These are phyloP conservation scores for Phylloscopus collybita DNA, from an alignment of 2,797 vertebrate species.

Conservation along the genomic window DNA sequence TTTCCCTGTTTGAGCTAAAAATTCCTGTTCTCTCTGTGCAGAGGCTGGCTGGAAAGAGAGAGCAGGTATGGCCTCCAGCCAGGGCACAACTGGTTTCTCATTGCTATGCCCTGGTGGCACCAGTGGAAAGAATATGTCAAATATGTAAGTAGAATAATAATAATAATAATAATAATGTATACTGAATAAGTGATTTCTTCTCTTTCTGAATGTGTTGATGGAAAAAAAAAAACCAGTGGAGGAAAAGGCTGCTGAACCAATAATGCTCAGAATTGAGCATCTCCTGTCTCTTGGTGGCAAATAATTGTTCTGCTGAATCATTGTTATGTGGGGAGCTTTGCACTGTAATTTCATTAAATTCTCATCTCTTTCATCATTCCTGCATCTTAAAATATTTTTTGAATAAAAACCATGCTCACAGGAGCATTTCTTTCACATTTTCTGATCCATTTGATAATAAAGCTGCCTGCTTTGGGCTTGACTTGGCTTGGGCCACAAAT, in stretches of 20 bases:
- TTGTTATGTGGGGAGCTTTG: not conserved
- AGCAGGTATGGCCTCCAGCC: conserved; percentile 93
- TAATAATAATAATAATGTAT: not conserved
- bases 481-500: not conserved
- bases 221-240: not conserved
- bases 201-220: not conserved
- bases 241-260: not conserved
- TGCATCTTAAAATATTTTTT: not conserved
- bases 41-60: conserved; percentile 97
- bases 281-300: not conserved
- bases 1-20: not conserved
- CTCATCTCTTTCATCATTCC: not conserved
- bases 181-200: not conserved
- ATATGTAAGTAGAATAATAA: conserved; percentile 88
- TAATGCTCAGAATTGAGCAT: not conserved
- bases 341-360: not conserved
- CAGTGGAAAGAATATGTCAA: conserved; percentile 98
- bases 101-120: conserved; percentile 98
- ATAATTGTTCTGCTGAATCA: conserved; percentile 21
- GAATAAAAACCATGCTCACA: not conserved
- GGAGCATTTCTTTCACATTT: not conserved
- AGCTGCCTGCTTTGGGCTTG: not conserved
- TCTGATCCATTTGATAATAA: not conserved
- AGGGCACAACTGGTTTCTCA: conserved; percentile 97
- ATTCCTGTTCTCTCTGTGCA: conserved; percentile 55